These are phyloP conservation scores for Tragelaphus strepsiceros DNA, from an alignment of 2,113 vertebrate genomes.

Conservation along the genomic window DNA sequence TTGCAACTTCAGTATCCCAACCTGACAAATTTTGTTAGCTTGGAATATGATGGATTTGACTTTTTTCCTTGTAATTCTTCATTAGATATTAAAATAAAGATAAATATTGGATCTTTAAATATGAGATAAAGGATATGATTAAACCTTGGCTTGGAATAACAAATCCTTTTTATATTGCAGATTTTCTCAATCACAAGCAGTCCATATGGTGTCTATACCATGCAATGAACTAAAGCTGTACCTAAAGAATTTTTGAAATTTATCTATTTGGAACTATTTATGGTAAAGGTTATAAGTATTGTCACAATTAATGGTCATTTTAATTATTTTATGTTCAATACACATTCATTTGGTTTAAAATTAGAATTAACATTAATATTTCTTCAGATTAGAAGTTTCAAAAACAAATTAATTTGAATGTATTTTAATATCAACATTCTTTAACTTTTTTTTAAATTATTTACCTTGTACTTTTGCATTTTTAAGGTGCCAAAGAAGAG, in stretches of 20 bases:
- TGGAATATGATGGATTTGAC: neutral
- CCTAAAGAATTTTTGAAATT: slow-evolving; percentile 13
- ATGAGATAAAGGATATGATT: neutral
- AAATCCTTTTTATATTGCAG: slow-evolving; percentile 7
- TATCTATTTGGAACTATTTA: neutral
- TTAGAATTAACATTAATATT: neutral
- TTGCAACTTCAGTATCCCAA: neutral
- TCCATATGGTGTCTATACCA: neutral
- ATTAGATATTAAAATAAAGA: slow-evolving; percentile 17
- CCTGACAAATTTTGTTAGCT: slow-evolving; percentile 15
- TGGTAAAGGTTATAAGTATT: neutral
- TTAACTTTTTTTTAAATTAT: slow-evolving; percentile 3
- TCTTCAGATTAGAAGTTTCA: slow-evolving; percentile 5
- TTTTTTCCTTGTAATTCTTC: neutral
- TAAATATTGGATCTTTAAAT: neutral
- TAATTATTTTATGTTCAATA: neutral
- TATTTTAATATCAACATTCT: slow-evolving; percentile 56
- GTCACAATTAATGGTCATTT: neutral
- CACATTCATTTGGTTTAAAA: slow-evolving; percentile 21
- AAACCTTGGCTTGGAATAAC: neutral
- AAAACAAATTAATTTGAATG: slow-evolving; percentile 61
- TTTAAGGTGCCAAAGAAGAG: slow-evolving; percentile 82
- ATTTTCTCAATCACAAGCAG: slow-evolving; percentile 9
- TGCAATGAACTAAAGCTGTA: neutral
- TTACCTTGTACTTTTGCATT: slow-evolving; percentile 52